Percentiles rank a stretch among this genome's conserved stretches.
phyloP scores from a whole-genome alignment of 2,797 vertebrate species.

The Pantherophis alleghaniensis region DNA sequence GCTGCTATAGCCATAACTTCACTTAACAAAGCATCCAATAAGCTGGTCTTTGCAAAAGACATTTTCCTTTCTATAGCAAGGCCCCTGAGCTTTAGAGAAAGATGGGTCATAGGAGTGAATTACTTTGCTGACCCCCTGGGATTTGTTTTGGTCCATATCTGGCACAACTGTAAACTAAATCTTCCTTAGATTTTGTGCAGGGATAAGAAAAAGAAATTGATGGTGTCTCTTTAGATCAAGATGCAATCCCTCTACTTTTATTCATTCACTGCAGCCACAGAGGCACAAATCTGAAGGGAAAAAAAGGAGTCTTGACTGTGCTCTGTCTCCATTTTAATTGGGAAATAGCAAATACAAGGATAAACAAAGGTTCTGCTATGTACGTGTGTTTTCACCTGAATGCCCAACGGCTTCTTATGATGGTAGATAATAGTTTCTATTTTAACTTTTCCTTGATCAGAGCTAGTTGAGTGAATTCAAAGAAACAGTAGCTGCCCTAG shows the following conservation, averaged over 20 bases:
- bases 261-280: neutral
- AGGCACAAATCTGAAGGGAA: neutral
- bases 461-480: neutral
- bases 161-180: slow-evolving; percentile 20
- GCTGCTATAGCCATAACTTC: neutral
- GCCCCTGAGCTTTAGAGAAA: neutral
- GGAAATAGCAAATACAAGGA: neutral
- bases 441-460: neutral
- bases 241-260: slow-evolving; percentile 23
- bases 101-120: slow-evolving; percentile 30
- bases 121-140: slow-evolving; percentile 24
- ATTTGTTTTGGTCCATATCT: slow-evolving; percentile 23
- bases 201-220: slow-evolving; percentile 27
- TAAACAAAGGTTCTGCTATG: neutral
- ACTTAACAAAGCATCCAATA: neutral
- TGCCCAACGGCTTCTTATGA: neutral
- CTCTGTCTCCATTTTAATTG: slow-evolving; percentile 9
- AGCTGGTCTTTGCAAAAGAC: slow-evolving; percentile 4
- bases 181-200: slow-evolving; percentile 14
- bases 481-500: neutral
- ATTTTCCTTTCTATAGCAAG: slow-evolving; percentile 9
- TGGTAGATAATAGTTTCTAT: neutral
- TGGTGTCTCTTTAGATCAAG: slow-evolving; percentile 33
- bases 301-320: neutral
- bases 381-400: neutral